Base-by-base conservation (phyloP, 2,797 vertebrate genomes). In the Chiroxiphia lanceolata region DNA sequence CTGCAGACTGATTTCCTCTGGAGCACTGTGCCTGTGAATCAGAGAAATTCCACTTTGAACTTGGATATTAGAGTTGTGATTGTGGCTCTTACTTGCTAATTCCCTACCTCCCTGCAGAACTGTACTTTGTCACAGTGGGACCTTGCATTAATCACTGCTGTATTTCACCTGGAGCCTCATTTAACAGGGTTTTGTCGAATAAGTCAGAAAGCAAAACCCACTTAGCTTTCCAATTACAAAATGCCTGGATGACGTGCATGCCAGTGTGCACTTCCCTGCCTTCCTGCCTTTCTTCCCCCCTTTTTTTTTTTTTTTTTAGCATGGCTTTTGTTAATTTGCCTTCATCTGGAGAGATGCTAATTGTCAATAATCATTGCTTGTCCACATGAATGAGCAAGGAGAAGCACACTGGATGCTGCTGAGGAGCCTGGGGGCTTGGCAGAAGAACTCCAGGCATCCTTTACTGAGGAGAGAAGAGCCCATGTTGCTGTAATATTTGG, bases 311-410 rank as follows among this genome's bases (percentile, higher is more conserved):
- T 33, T 69, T 54, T 65, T 48, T 42, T 12, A 72, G 33, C 33
- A 33, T 63, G n/a, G 57, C 83, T 89, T 92, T 94, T 78, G 25
- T 95, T 97, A 95, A 96, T 96, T 94, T 74, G 60, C 91, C 78
- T 94, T 94, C 67, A 53, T 95, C 90, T 91, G 70, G 83, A 95
- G 88, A 92, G 60, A 94, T 88, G 81, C 15, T 95, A 84, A 92
- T 95, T 96, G 89, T 91, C 51, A 68, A 85, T 90, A 90, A 89
- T 93, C 16, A 3, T 65, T 79, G 60, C 69, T 74, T 89, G 83
- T 87, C 81, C 83, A 68, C 56, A 82, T 74, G 85, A 96, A 92
- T 89, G 72, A 93, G 65, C 90, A 87, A 77, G 80, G 47, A 91
- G 83, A 91, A 53, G 48, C 75, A 56, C 26, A 34, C 29, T 82